Percentiles rank a stretch among this genome's conserved stretches.
Evolutionary conservation across 1,140 invertebrate genomes (phyloP).

Genomic region (Achatina immaculata): DNA sequence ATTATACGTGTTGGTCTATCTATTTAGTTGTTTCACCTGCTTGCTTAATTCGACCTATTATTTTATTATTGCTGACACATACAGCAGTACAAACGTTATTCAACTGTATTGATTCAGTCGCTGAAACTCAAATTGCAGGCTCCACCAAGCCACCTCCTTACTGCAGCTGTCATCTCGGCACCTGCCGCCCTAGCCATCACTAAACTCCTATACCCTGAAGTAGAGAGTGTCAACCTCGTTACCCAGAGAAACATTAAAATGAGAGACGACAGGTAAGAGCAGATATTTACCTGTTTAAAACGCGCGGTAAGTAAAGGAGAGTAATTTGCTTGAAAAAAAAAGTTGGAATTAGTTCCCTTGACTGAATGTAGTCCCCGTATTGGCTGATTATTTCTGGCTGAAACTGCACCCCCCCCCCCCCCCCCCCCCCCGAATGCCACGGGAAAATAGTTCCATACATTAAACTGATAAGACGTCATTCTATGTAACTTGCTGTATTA

Average conservation of each 20-base stretch:
- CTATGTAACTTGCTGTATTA: too few species aligned
- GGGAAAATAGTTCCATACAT: too few species aligned
- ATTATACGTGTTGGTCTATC: too few species aligned
- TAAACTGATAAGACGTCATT: too few species aligned
- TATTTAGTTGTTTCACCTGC: too few species aligned
- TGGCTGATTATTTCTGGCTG: too few species aligned
- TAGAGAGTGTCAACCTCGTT: background rate
- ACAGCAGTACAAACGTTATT: background rate
- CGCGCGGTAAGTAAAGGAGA: background rate
- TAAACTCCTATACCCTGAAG: background rate
- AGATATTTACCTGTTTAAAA: background rate
- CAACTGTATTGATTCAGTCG: background rate
- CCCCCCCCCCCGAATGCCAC: too few species aligned
- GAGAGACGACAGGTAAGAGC: background rate
- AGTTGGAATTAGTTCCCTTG: background rate
- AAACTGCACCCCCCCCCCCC: too few species aligned
- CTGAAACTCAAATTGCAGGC: background rate
- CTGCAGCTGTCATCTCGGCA: slow-evolving; percentile 8
- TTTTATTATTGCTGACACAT: background rate
- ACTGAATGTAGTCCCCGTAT: too few species aligned
- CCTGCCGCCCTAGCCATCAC: background rate
- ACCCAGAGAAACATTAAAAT: slow-evolving; percentile 4
- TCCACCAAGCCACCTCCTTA: background rate
- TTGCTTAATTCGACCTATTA: background rate
- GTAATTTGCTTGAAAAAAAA: background rate